Percentiles rank a stretch among this genome's conserved stretches.
phyloP scores from a whole-genome alignment of 2,888 invertebrate species.

The Tenthredo scrophulariae region DNA sequence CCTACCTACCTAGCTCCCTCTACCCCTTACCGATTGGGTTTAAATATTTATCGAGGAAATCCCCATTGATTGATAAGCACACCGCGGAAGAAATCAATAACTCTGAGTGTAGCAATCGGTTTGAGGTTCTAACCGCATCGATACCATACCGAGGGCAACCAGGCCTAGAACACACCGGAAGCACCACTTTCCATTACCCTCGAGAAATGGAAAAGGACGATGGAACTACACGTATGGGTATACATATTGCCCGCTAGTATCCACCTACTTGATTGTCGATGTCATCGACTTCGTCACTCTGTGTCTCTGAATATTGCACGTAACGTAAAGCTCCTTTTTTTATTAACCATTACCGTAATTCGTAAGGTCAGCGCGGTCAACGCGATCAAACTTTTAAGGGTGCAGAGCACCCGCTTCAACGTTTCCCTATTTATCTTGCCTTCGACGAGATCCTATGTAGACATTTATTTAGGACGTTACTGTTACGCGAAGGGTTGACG shows the following conservation, averaged over 20 bases:
- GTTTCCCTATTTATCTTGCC: constrained; percentile 39
- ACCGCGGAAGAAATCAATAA: constrained; percentile 14
- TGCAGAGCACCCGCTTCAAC: background rate
- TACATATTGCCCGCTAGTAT: background rate
- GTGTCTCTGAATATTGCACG: constrained; percentile 33
- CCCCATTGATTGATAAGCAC: constrained; percentile 25
- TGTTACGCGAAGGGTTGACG: background rate
- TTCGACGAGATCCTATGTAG: background rate
- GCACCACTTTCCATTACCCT: constrained; percentile 38
- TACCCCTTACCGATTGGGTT: constrained; percentile 38
- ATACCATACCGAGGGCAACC: background rate
- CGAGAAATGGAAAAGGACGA: constrained; percentile 1
- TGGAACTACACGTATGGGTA: background rate
- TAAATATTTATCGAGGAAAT: constrained; percentile 44
- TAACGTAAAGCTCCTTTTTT: background rate
- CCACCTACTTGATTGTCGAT: constrained; percentile 24
- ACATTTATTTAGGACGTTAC: background rate
- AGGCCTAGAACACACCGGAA: background rate
- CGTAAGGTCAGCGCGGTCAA: constrained; percentile 36
- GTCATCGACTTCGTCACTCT: constrained; percentile 28
- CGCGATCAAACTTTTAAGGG: constrained; percentile 47
- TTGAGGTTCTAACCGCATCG: background rate
- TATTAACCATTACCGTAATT: background rate
- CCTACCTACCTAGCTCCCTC: background rate
- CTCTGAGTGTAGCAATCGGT: constrained; percentile 39